Evolutionary conservation across 1,140 invertebrate species (phyloP), one percentile per base, ranked within the genome.

Genomic region (Andrena cerasifolii): DNA sequence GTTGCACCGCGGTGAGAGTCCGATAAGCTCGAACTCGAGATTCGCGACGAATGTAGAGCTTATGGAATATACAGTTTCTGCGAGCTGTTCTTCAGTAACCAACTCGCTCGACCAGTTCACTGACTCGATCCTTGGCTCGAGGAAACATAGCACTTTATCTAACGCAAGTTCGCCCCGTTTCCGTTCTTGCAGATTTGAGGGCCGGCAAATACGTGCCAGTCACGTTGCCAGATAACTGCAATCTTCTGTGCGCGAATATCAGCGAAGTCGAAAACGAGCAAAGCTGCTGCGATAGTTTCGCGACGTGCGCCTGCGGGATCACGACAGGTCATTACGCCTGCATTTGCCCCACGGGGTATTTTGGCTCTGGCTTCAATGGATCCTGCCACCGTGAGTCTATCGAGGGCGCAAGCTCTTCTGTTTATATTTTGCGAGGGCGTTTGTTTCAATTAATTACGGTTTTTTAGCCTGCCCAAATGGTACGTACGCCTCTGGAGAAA

Each of bases 311-410:
- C 12, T 96, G 96, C 88, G 95, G 95, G 0, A 95, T 94, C 4
- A 93, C 94, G 28, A 95, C 95, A 3, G 96, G 96, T 3, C 94
- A 95, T 75, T 96, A 95, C 87, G 93, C 94, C 26, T 96, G 96
- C 82, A 89, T 95, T 7, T 96, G 96, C 85, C 92, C 93, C 26
- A 87, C 92, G 6, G 96, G 96, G 21, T 95, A 94, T 82, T 96
- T 94, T 88, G 96, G 96, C 33, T 94, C 93, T 28, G 96, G 95
- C 5, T 84, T 96, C 0, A 89, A 86, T 81, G 93, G 93, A 43
- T 93, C 93, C 31, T 96, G 96, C 83, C 91, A 93, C 71, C 92
- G 95, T 96, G 92, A 93, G 93, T 93, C 49, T 58, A 14, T n/a
- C n/a, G n/a, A n/a, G n/a, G n/a, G n/a, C n/a, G n/a, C n/a, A n/a